Percentiles rank a stretch among this genome's conserved stretches.
Evolutionary conservation across 2,113 vertebrate species (phyloP).

Genomic region (Phalacrocorax aristotelis): DNA sequence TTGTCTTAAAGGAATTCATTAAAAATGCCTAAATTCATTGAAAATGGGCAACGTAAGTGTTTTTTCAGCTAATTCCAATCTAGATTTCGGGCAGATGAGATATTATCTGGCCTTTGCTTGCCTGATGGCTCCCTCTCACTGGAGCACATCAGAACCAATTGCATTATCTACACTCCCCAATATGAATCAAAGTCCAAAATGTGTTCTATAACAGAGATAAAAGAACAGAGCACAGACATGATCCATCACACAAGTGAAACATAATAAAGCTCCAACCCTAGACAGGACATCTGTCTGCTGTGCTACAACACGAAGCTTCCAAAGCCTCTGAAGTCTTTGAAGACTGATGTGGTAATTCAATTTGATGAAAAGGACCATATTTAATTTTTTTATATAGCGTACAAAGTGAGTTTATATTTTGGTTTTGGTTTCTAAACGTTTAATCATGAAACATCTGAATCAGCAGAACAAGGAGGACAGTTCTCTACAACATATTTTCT

Average conservation of each 20-base stretch:
- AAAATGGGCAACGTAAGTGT: not conserved
- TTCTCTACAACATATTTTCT: not conserved
- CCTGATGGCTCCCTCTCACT: not conserved
- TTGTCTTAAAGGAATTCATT: not conserved
- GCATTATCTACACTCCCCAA: slow-evolving; percentile 26
- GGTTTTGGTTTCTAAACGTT: slow-evolving; percentile 31
- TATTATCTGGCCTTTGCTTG: not conserved
- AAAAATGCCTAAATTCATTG: not conserved
- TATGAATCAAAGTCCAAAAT: slow-evolving; percentile 19
- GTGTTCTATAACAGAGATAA: slow-evolving; percentile 26
- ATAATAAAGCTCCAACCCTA: slow-evolving; percentile 14
- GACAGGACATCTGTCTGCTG: slow-evolving; percentile 35
- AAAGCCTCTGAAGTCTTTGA: slow-evolving; percentile 31
- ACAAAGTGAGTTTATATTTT: slow-evolving; percentile 29
- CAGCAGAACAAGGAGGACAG: not conserved
- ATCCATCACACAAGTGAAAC: slow-evolving; percentile 46
- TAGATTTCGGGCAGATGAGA: not conserved
- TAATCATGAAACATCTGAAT: slow-evolving; percentile 27
- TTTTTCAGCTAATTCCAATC: not conserved
- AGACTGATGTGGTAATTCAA: slow-evolving; percentile 24
- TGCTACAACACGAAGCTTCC: not conserved
- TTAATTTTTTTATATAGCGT: not conserved
- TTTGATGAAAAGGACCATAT: slow-evolving; percentile 14
- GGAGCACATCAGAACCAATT: slow-evolving; percentile 3
- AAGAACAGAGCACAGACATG: not conserved